Base-by-base conservation (phyloP, 53 echinoderm and acorn worm genomes). In the Patiria pectinifera region DNA sequence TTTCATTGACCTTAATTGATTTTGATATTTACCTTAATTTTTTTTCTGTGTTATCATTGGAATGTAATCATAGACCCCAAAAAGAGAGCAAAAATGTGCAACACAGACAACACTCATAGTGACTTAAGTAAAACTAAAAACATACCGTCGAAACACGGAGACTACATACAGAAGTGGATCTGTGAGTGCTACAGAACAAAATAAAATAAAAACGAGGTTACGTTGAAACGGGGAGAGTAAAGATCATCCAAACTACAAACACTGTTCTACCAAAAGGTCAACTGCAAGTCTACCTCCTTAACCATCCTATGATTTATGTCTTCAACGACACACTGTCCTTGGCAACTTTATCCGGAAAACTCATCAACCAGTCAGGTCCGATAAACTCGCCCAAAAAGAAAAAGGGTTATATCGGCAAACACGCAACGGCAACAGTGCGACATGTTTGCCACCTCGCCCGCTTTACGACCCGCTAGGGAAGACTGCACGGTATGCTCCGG, bases 381-480 rank as follows among this genome's bases (percentile, higher is more conserved):
- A 22, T 23, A 19, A 58, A 24, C 83, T 2, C 7, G 83, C 26
- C 61, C 24, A 61, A 18, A 69, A 16, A 23, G 24, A 24, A n/a
- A 5, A 23, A 25, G 23, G 69, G 85, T 69, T 69, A 11, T 43
- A 63, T 70, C 66, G 2, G 23, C 45, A 72, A 74, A 49, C 63
- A 72, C 71, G 74, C 75, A 72, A 71, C 61, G 88, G 79, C 44
- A 77, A 45, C 44, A 88, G 22, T 77, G 62, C 60, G 87, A 76
- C 87, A 87, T 87, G 87, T 87, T 87, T 87, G 87, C 87, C 87
- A 87, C 77, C 85, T 48, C 62, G 76, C 76, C 76, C 16, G 35
- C 61, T 78, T 77, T 43, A 88, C 88, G 78, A 88, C 61, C 35
- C 88, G 19, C 76, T 13, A 11, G 75, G 75, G 87, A 78, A n/a